Percentiles rank a stretch among this genome's conserved stretches.
Conservation (phyloP, 35 echinoderm and acorn worm species). For the Hemicentrotus pulcherrimus region DNA sequence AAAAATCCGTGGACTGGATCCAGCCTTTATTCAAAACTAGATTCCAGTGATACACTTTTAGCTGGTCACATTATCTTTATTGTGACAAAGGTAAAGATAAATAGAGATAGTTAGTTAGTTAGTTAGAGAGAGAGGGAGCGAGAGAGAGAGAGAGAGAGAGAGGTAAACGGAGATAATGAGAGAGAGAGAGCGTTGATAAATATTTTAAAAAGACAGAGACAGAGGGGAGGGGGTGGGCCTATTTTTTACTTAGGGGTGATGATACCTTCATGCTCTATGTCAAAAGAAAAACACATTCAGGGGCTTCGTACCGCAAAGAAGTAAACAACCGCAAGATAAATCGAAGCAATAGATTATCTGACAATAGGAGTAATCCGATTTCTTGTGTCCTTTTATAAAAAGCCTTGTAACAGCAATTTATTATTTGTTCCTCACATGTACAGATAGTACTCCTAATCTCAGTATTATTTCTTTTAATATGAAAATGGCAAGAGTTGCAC, state of each 20-base stretch:
- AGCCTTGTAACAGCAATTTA: background rate
- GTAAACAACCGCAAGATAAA: background rate
- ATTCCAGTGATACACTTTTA: constrained; percentile 5
- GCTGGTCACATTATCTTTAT: background rate
- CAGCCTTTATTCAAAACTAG: background rate
- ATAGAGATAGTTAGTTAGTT: background rate
- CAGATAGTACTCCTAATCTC: background rate
- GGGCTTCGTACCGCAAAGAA: background rate
- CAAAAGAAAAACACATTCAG: background rate
- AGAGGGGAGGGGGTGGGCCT: background rate
- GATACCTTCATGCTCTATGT: background rate
- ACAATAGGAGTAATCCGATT: background rate
- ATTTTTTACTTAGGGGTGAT: background rate
- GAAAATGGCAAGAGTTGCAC: background rate
- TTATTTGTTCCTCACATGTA: background rate
- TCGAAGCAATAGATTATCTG: background rate
- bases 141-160: no score
- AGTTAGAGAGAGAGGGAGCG: no score
- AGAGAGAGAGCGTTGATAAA: no score
- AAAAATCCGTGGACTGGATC: background rate
- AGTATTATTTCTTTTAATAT: background rate
- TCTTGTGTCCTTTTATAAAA: background rate
- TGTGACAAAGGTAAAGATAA: background rate
- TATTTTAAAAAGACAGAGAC: no score
- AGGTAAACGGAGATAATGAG: no score